Percentiles rank a stretch among this genome's conserved stretches.
Conservation (phyloP, 2,797 vertebrate genomes). For the Scolopax rusticola region DNA sequence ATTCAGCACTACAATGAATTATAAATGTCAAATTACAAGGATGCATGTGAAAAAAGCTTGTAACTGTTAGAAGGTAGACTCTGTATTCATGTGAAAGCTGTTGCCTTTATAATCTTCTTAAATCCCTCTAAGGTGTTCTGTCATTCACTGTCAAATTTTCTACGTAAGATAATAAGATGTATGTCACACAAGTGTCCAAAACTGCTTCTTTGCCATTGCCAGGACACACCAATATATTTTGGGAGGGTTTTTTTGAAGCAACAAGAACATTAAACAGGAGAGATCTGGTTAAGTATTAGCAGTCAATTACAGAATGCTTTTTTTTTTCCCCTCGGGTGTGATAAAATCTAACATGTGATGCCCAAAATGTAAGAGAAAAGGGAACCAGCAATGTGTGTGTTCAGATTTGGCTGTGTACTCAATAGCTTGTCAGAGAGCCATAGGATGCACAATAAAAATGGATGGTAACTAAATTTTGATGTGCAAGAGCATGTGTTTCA, state of each 20-base stretch:
- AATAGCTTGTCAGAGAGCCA: slow-evolving; percentile 41
- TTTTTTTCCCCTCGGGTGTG: neutral
- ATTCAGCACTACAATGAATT: slow-evolving; percentile 75
- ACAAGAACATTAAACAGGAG: slow-evolving; percentile 51
- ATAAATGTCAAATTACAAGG: slow-evolving; percentile 82
- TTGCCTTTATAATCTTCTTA: slow-evolving; percentile 75
- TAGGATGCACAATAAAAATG: slow-evolving; percentile 66
- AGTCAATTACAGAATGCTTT: slow-evolving; percentile 33
- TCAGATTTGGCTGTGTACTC: slow-evolving; percentile 49
- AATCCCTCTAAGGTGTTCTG: slow-evolving; percentile 80
- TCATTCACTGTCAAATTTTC: slow-evolving; percentile 81
- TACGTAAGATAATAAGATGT: slow-evolving; percentile 72
- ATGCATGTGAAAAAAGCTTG: slow-evolving; percentile 77
- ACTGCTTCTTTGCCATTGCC: slow-evolving; percentile 62
- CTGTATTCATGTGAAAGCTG: slow-evolving; percentile 39
- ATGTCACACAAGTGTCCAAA: slow-evolving; percentile 79
- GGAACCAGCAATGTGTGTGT: neutral
- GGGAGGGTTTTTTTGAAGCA: slow-evolving; percentile 26
- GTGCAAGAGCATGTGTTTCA: slow-evolving; percentile 80
- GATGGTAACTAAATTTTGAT: slow-evolving; percentile 77
- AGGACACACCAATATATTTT: slow-evolving; percentile 55
- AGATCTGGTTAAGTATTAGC: slow-evolving; percentile 46
- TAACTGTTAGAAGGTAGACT: slow-evolving; percentile 77
- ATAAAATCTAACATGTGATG: slow-evolving; percentile 45
- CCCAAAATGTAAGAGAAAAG: slow-evolving; percentile 12